Evolutionary conservation across 2,888 invertebrate species (phyloP), one percentile per base, ranked within the genome.

Genomic region (Galeopsomyia nigrocyanea): DNA sequence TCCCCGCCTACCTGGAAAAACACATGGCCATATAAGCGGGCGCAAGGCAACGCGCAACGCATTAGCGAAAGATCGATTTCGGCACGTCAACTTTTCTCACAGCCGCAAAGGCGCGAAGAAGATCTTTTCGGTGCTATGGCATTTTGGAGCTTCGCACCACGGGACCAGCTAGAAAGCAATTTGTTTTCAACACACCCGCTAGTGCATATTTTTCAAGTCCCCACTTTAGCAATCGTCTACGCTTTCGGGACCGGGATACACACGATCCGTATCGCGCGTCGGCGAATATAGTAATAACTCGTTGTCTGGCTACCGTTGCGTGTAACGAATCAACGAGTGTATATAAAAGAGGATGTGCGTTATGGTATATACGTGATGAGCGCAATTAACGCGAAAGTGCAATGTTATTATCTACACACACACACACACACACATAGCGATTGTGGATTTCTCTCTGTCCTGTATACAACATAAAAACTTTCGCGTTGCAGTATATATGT

Each of bases 41-140:
- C 62, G 50, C n/a, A n/a, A 31, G 3, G 3, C 3, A 31, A 31
- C 31, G 7, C 7, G 39, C 39, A 39, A 53, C 9, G 60, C 62
- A 60, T 63, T 73, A 64, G 55, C 61, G 39, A 31, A 22, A 70
- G 69, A 73, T 73, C 69, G 69, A 69, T 69, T 73, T 66, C 57
- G 60, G 56, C 13, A 16, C 69, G 26, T 69, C 57, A 70, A 62
- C 58, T 61, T 73, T 64, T 57, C 64, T 60, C 60, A 22, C 63
- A 39, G 26, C 55, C 16, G 3, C 26, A 5, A 21, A 39, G 57
- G 39, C 57, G 50, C 22, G 19, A 50, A 21, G 21, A 19, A 22
- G 26, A 10, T 19, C 47, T 39, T 39, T 39, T n/a, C 5, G 26
- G 14, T 51, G 17, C 22, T 63, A 16, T 13, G 19, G n/a, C 1